A percentile compares a stretch with the other conserved stretches of the same genome.
Conservation (phyloP, 2,113 vertebrate genomes). For the Prunella fulvescens region DNA sequence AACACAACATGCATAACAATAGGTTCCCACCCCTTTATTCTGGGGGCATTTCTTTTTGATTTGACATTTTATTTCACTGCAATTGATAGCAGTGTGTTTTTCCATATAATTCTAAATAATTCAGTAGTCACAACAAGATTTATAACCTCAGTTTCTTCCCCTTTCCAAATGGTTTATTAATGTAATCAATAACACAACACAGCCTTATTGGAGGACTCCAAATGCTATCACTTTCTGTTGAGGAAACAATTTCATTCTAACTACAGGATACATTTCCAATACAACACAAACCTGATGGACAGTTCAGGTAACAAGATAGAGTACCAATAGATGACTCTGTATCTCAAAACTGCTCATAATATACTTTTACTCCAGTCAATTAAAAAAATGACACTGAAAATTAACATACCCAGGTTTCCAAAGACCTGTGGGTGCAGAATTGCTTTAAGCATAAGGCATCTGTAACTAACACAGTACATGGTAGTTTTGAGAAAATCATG, state of each 20-base stretch:
- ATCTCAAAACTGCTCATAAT: not conserved
- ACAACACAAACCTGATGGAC: not conserved
- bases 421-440: not conserved
- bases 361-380: not conserved
- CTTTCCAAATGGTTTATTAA: constrained; percentile 1
- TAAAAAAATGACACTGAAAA: not conserved
- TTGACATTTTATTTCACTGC: not conserved
- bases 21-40: not conserved
- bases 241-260: not conserved
- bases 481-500: not conserved
- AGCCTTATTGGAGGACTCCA: not conserved
- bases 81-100: not conserved
- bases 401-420: not conserved
- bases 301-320: not conserved
- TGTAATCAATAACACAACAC: not conserved
- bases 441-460: not conserved
- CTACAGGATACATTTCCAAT: not conserved
- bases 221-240: not conserved
- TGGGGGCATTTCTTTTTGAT: not conserved
- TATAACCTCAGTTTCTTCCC: not conserved
- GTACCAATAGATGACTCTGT: not conserved
- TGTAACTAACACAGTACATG: not conserved
- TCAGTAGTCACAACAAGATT: not conserved
- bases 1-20: not conserved
- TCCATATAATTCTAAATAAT: not conserved